phyloP scores from a whole-genome alignment of 2,888 invertebrate genomes.

The Dascillus cervinus region DNA sequence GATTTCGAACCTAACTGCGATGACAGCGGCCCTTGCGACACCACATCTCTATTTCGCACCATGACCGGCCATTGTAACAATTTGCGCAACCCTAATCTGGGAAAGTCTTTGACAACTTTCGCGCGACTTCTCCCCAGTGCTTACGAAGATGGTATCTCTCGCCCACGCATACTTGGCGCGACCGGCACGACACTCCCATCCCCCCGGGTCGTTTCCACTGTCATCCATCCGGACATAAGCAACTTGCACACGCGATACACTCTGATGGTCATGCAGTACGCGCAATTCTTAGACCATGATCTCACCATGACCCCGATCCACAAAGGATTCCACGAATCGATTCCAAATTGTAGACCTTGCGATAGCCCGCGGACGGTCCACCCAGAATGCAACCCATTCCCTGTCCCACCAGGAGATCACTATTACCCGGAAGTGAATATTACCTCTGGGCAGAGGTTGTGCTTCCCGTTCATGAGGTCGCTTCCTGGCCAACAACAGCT shows the following conservation, averaged over 20 bases:
- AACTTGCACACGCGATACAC: constrained; percentile 83
- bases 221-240: constrained; percentile 86
- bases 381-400: constrained; percentile 90
- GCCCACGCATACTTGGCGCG: constrained; percentile 65
- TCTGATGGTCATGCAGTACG: constrained; percentile 91
- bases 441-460: constrained; percentile 74
- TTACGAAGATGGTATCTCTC: constrained; percentile 82
- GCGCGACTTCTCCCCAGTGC: constrained; percentile 75
- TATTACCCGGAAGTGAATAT: constrained; percentile 83
- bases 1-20: constrained; percentile 65
- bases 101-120: constrained; percentile 78
- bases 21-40: constrained; percentile 64
- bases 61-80: constrained; percentile 86
- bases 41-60: constrained; percentile 61
- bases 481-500: constrained; percentile 84
- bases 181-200: constrained; percentile 76
- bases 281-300: constrained; percentile 91
- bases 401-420: constrained; percentile 80
- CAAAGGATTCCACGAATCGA: constrained; percentile 84
- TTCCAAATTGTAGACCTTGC: constrained; percentile 83
- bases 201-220: constrained; percentile 76
- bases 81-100: constrained; percentile 70
- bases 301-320: constrained; percentile 90
- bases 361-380: constrained; percentile 83
- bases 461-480: constrained; percentile 92